Percentiles rank a stretch among this genome's conserved stretches.
Conservation (phyloP, 2,888 invertebrate genomes). For the Clitarchus hookeri region DNA sequence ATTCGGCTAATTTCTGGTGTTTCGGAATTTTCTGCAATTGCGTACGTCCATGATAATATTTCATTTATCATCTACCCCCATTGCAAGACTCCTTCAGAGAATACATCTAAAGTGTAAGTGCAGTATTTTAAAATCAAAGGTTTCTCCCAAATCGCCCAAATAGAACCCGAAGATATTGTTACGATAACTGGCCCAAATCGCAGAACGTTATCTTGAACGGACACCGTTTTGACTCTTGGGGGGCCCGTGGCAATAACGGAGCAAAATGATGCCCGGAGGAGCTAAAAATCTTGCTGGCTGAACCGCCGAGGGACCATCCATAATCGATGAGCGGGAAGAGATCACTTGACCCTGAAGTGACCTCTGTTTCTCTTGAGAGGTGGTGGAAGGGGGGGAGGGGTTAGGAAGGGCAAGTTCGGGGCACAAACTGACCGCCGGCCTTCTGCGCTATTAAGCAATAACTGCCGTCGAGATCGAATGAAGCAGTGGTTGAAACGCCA, state of each 20-base stretch:
- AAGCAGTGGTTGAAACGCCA: not conserved
- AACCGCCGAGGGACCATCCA: not conserved
- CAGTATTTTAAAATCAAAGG: too few species aligned
- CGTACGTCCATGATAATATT: too few species aligned
- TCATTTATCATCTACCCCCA: too few species aligned
- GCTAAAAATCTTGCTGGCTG: not conserved
- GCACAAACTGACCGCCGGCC: not conserved
- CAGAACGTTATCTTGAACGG: not conserved
- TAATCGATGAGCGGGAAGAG: conserved; percentile 23
- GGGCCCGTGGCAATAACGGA: not conserved
- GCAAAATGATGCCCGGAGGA: not conserved
- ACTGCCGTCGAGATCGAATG: not conserved
- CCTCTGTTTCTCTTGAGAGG: conserved; percentile 18
- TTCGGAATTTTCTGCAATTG: too few species aligned
- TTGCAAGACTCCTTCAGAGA: too few species aligned
- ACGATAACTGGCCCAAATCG: too few species aligned
- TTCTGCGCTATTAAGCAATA: conserved; percentile 25
- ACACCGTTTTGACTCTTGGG: not conserved
- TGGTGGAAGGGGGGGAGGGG: not conserved
- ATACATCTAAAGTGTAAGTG: too few species aligned
- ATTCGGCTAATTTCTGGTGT: too few species aligned
- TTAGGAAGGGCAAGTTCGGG: too few species aligned
- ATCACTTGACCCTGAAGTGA: conserved; percentile 25
- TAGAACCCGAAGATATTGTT: too few species aligned
- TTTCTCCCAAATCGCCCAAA: too few species aligned